These are phyloP conservation scores for Globodera rostochiensis DNA, from an alignment of 1,140 invertebrate genomes.

Conservation along the genomic window DNA sequence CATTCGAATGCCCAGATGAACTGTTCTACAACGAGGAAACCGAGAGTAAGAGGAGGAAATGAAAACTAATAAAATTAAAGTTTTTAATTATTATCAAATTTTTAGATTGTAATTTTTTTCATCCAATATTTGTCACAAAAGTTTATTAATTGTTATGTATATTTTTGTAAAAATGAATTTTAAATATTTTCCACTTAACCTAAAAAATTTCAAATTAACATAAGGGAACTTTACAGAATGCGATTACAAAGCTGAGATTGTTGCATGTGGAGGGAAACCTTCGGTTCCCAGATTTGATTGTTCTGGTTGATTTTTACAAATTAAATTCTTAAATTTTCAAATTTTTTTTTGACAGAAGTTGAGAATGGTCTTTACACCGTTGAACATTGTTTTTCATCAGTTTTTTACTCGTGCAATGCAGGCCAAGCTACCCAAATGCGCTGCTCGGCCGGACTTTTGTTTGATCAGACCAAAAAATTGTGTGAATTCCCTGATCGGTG, in stretches of 20 bases:
- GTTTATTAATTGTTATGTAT: no score
- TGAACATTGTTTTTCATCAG: not conserved
- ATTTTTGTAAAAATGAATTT: no score
- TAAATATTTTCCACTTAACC: no score
- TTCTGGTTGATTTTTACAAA: not conserved
- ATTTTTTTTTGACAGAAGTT: not conserved
- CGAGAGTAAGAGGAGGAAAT: not conserved
- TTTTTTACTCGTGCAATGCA: not conserved
- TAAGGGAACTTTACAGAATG: not conserved
- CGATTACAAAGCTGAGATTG: not conserved
- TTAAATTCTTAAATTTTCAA: not conserved
- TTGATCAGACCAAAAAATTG: conserved; percentile 1
- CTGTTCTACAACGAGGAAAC: not conserved
- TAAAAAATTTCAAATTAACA: no score
- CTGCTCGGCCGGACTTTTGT: not conserved
- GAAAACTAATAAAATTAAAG: not conserved
- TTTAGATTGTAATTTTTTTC: no score
- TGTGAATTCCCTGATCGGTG: not conserved
- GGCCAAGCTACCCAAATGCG: not conserved
- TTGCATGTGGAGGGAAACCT: not conserved
- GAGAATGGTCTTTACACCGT: not conserved
- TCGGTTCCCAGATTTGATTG: not conserved
- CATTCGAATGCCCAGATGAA: not conserved
- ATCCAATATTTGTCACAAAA: no score
- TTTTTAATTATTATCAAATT: no score